These are phyloP conservation scores for Mystacides longicornis DNA, from an alignment of 2,888 invertebrate genomes.

Conservation along the genomic window DNA sequence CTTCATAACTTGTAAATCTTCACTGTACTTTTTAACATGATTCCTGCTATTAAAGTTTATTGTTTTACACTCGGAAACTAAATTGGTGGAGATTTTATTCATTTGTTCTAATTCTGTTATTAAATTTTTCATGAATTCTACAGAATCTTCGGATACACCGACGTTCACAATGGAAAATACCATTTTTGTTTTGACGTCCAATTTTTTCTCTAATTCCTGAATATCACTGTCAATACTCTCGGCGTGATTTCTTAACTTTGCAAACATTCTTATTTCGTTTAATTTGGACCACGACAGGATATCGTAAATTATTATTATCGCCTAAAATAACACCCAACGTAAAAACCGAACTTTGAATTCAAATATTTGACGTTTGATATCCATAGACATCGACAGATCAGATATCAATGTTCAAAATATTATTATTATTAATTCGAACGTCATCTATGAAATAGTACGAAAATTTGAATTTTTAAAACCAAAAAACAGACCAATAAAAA, in stretches of 20 bases:
- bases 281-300: neutral
- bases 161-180: slow-evolving; percentile 9
- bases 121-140: slow-evolving; percentile 9
- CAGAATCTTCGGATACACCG: slow-evolving; percentile 7
- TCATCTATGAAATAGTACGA: too few relatives aligned
- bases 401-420: too few relatives aligned
- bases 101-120: slow-evolving; percentile 12
- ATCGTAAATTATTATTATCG: neutral
- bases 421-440: too few relatives aligned
- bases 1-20: slow-evolving; percentile 1
- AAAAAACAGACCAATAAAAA: too few relatives aligned
- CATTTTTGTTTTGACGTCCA: slow-evolving; percentile 11
- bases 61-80: slow-evolving; percentile 1
- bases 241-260: slow-evolving; percentile 12
- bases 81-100: neutral
- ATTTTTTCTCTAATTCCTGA: slow-evolving; percentile 7
- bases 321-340: neutral
- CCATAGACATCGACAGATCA: neutral
- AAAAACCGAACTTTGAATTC: neutral
- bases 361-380: neutral
- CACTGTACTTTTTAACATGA: slow-evolving; percentile 1
- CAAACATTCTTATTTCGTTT: slow-evolving; percentile 8
- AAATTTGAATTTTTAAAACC: too few relatives aligned
- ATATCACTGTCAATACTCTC: slow-evolving; percentile 11
- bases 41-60: slow-evolving; percentile 6